Percentiles rank a stretch among this genome's conserved stretches.
phyloP scores from a whole-genome alignment of 2,113 vertebrate genomes.

The Semnopithecus entellus region DNA sequence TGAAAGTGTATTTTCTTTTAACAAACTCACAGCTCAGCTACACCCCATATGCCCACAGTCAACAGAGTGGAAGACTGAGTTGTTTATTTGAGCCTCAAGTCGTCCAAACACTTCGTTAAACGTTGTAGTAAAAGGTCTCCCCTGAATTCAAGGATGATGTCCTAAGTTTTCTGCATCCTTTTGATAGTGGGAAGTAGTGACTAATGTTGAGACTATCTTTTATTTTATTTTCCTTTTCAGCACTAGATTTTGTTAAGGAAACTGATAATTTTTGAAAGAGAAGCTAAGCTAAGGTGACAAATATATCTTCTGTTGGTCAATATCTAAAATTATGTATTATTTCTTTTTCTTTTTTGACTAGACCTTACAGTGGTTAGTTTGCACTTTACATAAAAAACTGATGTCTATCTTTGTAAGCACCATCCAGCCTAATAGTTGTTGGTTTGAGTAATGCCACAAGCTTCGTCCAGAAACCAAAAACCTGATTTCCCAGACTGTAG shows the following conservation, averaged over 20 bases:
- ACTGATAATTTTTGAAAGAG: neutral
- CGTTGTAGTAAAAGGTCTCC: neutral
- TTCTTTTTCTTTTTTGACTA: neutral
- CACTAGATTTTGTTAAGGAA: conserved; percentile 33
- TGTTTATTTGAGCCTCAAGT: conserved; percentile 16
- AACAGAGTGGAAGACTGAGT: neutral
- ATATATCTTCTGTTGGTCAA: neutral
- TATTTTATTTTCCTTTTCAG: conserved; percentile 24
- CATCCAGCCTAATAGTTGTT: neutral
- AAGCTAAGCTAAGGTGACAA: neutral
- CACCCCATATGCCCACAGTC: neutral
- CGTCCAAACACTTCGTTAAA: conserved; percentile 15
- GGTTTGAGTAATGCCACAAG: neutral
- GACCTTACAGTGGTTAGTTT: neutral
- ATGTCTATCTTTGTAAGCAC: neutral
- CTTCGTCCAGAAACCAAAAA: neutral
- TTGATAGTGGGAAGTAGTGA: neutral
- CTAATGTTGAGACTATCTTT: neutral
- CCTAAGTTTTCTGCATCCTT: neutral
- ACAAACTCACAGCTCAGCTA: neutral
- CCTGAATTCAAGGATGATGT: neutral
- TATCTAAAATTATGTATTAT: neutral
- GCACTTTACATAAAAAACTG: neutral
- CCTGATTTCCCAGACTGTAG: neutral
- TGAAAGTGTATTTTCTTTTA: neutral